Evolutionary conservation across 2,888 invertebrate genomes (phyloP).

Genomic region (Tetranychus piercei): DNA sequence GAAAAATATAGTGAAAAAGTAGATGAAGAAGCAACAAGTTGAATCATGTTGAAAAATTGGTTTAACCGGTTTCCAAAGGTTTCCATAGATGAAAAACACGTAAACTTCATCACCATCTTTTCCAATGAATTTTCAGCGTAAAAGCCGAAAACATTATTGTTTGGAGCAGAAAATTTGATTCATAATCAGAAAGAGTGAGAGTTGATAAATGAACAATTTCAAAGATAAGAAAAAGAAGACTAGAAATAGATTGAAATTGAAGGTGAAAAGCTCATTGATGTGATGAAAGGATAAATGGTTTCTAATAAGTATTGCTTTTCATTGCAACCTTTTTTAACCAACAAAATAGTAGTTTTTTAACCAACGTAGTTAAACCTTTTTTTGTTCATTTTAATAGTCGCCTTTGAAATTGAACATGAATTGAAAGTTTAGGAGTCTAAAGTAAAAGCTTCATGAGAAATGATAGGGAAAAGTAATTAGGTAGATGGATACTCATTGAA

Average conservation of each 20-base stretch:
- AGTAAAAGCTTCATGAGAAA: too few relatives aligned
- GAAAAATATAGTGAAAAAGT: not conserved
- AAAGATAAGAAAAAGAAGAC: not conserved
- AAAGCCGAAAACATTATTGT: too few relatives aligned
- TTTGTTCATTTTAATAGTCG: too few relatives aligned
- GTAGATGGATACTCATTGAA: not conserved
- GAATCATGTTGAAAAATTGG: not conserved
- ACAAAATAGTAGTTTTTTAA: too few relatives aligned
- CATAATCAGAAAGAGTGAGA: too few relatives aligned
- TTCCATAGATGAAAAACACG: not conserved
- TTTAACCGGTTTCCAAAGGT: not conserved
- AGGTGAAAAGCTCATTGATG: not conserved
- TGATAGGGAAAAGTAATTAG: not conserved
- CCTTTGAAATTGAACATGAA: too few relatives aligned
- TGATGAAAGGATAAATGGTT: not conserved
- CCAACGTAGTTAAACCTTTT: too few relatives aligned
- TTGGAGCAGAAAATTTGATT: too few relatives aligned
- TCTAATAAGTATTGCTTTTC: too few relatives aligned
- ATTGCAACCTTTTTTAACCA: too few relatives aligned
- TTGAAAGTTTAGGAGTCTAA: too few relatives aligned
- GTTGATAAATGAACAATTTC: not conserved
- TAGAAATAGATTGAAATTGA: not conserved
- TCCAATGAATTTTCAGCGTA: not conserved
- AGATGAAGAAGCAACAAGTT: not conserved
- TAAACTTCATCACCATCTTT: not conserved